These are phyloP conservation scores for Labeo calbasu DNA, from an alignment of 2,797 vertebrate species.

Conservation along the genomic window DNA sequence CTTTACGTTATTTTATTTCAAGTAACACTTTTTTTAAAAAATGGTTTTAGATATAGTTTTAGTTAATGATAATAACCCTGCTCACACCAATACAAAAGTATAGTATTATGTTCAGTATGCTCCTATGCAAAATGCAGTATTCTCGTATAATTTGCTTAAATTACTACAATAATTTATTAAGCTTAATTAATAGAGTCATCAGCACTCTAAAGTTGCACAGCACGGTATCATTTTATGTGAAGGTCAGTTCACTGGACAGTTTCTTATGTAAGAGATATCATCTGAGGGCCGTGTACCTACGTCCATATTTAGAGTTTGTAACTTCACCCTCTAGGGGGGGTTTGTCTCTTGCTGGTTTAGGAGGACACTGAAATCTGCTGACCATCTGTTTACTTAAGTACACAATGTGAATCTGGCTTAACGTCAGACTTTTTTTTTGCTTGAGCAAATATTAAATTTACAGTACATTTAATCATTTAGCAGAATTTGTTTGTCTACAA, in stretches of 20 bases:
- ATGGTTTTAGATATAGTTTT: background rate
- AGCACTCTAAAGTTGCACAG: background rate
- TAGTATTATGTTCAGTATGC: background rate
- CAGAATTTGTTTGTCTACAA: too few relatives aligned
- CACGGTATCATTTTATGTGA: background rate
- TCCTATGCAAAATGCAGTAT: background rate
- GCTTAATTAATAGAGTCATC: background rate
- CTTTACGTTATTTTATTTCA: too few relatives aligned
- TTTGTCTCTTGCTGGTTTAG: constrained; percentile 24
- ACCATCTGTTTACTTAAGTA: constrained; percentile 38
- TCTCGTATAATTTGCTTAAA: background rate
- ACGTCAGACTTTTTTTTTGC: constrained; percentile 26
- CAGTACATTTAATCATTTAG: background rate
- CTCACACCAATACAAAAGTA: background rate
- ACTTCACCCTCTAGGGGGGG: constrained; percentile 32
- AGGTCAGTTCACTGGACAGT: constrained; percentile 11
- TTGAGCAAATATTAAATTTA: constrained; percentile 62
- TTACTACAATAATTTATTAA: background rate
- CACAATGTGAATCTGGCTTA: background rate
- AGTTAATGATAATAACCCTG: background rate
- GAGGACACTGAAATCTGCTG: constrained; percentile 28
- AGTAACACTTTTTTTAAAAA: background rate
- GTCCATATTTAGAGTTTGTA: constrained; percentile 55
- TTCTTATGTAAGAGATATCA: constrained; percentile 33
- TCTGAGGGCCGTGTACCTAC: constrained; percentile 14